Percentiles rank a stretch among this genome's conserved stretches.
These are phyloP conservation scores for Microcaecilia unicolor DNA, from an alignment of 2,797 vertebrate species.

Conservation along the genomic window DNA sequence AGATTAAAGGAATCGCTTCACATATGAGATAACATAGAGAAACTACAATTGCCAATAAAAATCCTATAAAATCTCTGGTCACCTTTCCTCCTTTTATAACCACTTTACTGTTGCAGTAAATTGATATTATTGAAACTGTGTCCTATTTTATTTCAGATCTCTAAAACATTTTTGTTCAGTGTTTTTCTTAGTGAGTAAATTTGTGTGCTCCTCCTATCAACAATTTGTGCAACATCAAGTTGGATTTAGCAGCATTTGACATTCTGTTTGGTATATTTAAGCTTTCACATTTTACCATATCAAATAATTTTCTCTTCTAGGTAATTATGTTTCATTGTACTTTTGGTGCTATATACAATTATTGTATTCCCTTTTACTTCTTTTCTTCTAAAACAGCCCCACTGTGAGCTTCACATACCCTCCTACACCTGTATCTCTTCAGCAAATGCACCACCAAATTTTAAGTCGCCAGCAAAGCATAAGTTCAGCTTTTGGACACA, in stretches of 20 bases:
- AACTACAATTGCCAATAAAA: conserved; percentile 39
- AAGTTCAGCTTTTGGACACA: conserved; percentile 92
- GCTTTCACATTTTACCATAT: too few species aligned
- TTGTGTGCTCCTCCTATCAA: too few species aligned
- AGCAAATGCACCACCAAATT: conserved; percentile 91
- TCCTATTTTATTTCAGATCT: too few species aligned
- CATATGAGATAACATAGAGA: conserved; percentile 15
- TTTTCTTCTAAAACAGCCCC: conserved; percentile 58
- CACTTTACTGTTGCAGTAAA: conserved; percentile 68
- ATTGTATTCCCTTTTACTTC: background rate
- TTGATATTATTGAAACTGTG: too few species aligned
- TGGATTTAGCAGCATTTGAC: conserved; percentile 4
- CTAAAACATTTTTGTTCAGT: too few species aligned
- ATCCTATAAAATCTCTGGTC: conserved; percentile 40
- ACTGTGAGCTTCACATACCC: conserved; percentile 90
- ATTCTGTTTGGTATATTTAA: too few species aligned
- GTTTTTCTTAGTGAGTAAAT: too few species aligned
- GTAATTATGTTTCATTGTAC: background rate
- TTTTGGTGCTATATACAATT: background rate
- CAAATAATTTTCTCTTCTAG: background rate
- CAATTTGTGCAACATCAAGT: background rate
- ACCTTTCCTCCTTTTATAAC: conserved; percentile 48
- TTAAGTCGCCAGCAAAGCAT: conserved; percentile 84
- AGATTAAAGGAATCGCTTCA: conserved; percentile 52
- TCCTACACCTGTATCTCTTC: conserved; percentile 82